phyloP scores from a whole-genome alignment of 2,888 invertebrate species.

The Caprella mutica region DNA sequence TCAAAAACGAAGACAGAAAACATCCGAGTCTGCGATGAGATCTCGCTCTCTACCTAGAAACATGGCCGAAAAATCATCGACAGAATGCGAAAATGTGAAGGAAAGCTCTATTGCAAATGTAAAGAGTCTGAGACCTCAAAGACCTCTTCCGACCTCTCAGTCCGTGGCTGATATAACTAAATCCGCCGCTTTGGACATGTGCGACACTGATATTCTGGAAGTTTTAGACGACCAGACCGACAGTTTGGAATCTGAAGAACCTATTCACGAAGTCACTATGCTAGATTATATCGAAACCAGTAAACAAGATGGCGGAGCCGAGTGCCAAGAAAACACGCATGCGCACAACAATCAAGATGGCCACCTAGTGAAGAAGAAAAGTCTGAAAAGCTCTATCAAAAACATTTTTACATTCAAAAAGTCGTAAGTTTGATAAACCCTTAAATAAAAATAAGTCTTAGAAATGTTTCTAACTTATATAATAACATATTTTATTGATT shows the following conservation, averaged over 20 bases:
- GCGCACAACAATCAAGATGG: background rate
- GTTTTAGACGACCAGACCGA: no score
- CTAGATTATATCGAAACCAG: background rate
- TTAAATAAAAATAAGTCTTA: background rate
- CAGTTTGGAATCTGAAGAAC: no score
- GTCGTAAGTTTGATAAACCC: slow-evolving; percentile 14
- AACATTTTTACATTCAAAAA: slow-evolving; percentile 34
- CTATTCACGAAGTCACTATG: no score
- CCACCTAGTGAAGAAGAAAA: slow-evolving; percentile 19
- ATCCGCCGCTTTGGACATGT: background rate
- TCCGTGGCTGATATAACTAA: slow-evolving; percentile 1
- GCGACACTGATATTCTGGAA: background rate
- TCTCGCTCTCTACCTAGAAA: slow-evolving; percentile 28
- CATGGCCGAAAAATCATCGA: slow-evolving; percentile 1
- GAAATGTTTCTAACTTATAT: no score
- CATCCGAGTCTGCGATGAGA: slow-evolving; percentile 10
- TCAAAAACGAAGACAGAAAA: slow-evolving; percentile 3
- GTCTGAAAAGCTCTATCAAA: slow-evolving; percentile 22
- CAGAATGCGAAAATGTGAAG: background rate
- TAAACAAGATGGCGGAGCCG: background rate
- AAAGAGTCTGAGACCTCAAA: slow-evolving; percentile 11
- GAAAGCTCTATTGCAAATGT: no score
- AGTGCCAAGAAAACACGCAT: background rate
- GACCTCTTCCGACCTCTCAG: slow-evolving; percentile 1
- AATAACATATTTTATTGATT: no score